phyloP scores from a whole-genome alignment of 1,140 invertebrate species.

The Grapholita molesta region DNA sequence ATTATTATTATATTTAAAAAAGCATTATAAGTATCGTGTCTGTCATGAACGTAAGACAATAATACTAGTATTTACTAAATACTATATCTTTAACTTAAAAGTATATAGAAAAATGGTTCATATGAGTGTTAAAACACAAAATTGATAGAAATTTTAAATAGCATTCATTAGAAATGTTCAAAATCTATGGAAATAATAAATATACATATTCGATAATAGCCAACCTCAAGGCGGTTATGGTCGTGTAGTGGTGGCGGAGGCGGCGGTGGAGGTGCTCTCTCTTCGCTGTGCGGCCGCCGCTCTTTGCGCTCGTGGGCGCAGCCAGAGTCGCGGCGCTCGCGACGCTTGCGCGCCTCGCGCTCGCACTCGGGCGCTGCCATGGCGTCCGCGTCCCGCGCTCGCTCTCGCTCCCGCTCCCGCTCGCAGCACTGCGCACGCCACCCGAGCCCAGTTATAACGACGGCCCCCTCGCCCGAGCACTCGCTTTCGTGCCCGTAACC shows the following conservation, averaged over 20 bases:
- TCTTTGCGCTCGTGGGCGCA: conserved; percentile 84
- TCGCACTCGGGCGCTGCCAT: conserved; percentile 72
- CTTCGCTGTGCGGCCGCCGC: conserved; percentile 87
- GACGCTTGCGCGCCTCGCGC: conserved; percentile 82
- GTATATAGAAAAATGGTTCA: too few species aligned
- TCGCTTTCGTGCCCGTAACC: conserved; percentile 68
- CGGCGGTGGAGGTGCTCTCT: conserved; percentile 55
- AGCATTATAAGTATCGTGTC: too few species aligned
- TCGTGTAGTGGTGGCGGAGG: conserved; percentile 63
- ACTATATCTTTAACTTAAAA: too few species aligned
- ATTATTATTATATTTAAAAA: too few species aligned
- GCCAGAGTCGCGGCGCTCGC: conserved; percentile 87
- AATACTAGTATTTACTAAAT: too few species aligned
- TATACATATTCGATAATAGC: background rate
- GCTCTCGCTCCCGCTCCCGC: conserved; percentile 45
- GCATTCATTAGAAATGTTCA: too few species aligned
- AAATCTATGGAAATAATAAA: too few species aligned
- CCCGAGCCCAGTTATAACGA: conserved; percentile 64
- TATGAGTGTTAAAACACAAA: too few species aligned
- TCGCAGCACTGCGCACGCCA: conserved; percentile 72
- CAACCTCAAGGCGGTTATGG: conserved; percentile 64
- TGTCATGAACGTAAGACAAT: too few species aligned
- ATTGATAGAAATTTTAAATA: too few species aligned
- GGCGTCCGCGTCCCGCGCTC: conserved; percentile 50
- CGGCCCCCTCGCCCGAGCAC: conserved; percentile 63